Base-by-base conservation (phyloP, 2,113 vertebrate species). In the Eleginops maclovinus region DNA sequence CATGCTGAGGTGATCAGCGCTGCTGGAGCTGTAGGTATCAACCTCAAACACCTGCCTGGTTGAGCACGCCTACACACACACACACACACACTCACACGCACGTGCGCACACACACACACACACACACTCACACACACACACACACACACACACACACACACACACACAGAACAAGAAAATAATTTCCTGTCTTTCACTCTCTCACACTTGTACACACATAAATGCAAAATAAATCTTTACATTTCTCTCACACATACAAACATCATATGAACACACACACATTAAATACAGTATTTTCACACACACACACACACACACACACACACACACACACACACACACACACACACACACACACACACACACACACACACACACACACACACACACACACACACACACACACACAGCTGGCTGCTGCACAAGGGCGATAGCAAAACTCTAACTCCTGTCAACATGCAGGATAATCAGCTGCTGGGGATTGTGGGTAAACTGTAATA, bases 401-500 rank as follows among this genome's bases (percentile, higher is more conserved):
- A 66, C 76, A 80, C 74, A 86, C 67, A 73, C 41, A 70, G 54
- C 67, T 72, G 72, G 84, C 89, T 87, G 84, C 92, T 93, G 92
- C 77, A 85, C 84, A 80, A 84, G 72, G 78, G 88, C 75, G 92
- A 94, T 94, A 93, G 92, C 90, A 86, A 82, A 88, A 90, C 90
- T 91, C 89, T 84, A 36, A 36, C 31, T 36, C 91, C 93, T 92
- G 91, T 92, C 92, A 91, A 92, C 93, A 93, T 77, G 81, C 79
- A 82, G 92, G 91, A 93, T 94, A 92, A 94, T 93, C 93, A 92
- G 91, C 91, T 91, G 90, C 93, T 87, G 87, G 93, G 93, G 91
- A 93, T 94, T 94, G 91, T 94, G 92, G 92, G 92, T 94, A 94
- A 93, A 46, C 91, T 92, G 88, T 93, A 92, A 94, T 94, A 94